Conservation (phyloP, 2,797 vertebrate species). For the Gambelia wislizenii region DNA sequence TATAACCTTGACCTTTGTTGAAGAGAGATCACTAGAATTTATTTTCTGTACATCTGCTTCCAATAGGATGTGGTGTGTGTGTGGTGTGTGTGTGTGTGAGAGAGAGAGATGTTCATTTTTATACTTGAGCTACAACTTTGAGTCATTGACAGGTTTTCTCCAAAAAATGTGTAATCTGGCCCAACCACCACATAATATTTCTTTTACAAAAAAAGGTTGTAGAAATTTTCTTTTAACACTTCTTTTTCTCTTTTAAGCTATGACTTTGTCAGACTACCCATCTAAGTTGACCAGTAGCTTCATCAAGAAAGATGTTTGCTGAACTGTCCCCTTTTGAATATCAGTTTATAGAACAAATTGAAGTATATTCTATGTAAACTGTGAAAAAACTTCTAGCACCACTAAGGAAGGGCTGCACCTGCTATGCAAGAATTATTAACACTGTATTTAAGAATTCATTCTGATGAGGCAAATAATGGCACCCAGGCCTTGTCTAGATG, state of each 20-base stretch:
- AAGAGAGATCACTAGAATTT: background rate
- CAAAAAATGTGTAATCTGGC: background rate
- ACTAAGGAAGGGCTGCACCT: background rate
- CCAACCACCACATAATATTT: background rate
- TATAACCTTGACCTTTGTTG: background rate
- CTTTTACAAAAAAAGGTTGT: background rate
- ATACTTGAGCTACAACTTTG: slow-evolving; percentile 13
- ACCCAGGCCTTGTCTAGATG: too few relatives aligned
- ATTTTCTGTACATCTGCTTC: background rate
- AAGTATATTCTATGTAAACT: background rate
- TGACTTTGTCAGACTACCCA: background rate
- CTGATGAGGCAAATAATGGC: background rate
- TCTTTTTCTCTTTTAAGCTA: too few relatives aligned
- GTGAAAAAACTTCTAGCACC: background rate
- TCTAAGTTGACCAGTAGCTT: background rate
- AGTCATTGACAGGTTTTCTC: slow-evolving; percentile 14
- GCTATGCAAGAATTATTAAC: background rate
- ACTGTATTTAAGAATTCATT: background rate
- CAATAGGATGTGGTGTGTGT: background rate
- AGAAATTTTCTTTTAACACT: background rate
- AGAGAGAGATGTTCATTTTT: background rate
- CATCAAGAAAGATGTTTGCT: background rate
- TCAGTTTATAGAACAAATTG: slow-evolving; percentile 18
- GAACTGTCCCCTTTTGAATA: background rate
- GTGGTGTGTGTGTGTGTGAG: background rate